A percentile compares a stretch with the other conserved stretches of the same genome.
phyloP scores from a whole-genome alignment of 2,888 invertebrate species.

The Cephonodes hylas region DNA sequence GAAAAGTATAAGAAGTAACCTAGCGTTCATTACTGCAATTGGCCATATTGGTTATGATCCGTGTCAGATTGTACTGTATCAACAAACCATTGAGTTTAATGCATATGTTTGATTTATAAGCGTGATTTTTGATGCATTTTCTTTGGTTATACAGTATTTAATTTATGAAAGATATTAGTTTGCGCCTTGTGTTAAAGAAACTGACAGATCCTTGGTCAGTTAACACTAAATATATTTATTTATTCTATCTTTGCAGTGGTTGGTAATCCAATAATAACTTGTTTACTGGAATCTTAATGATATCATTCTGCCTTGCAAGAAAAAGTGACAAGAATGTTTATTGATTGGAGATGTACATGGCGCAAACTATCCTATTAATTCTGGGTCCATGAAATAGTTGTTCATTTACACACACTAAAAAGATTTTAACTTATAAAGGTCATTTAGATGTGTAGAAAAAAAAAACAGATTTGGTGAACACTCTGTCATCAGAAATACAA shows the following conservation, averaged over 20 bases:
- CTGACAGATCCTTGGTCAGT: neutral
- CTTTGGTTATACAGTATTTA: conserved; percentile 14
- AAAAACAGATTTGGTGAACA: no score
- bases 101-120: neutral
- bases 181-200: neutral
- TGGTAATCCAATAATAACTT: no score
- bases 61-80: neutral
- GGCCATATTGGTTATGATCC: neutral
- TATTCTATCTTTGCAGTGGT: neutral
- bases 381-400: neutral
- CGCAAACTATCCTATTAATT: neutral
- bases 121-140: conserved; percentile 6
- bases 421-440: neutral
- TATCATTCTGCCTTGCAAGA: neutral
- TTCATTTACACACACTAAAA: neutral
- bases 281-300: neutral
- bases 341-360: no score
- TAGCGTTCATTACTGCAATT: no score
- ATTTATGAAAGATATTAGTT: neutral
- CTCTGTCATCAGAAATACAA: no score
- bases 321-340: neutral
- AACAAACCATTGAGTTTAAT: neutral
- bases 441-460: no score
- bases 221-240: neutral
- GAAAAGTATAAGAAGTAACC: no score